A percentile compares a stretch with the other conserved stretches of the same genome.
These are phyloP conservation scores for Hipposideros larvatus DNA, from an alignment of 2,797 vertebrate genomes.

Conservation along the genomic window DNA sequence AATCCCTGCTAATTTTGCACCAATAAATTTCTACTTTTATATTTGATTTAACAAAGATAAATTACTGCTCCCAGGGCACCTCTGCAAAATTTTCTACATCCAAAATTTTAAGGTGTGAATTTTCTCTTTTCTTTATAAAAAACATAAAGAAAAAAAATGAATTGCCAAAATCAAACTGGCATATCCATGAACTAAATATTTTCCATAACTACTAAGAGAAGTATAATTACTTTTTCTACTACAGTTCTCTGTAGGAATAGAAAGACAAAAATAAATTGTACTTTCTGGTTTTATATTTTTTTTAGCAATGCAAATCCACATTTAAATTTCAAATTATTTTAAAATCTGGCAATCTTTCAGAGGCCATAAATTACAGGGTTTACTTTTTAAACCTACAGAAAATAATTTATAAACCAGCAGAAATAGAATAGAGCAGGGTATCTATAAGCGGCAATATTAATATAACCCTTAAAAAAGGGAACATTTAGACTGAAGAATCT, in stretches of 20 bases:
- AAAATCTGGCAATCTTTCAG: not conserved
- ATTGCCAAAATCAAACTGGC: conserved; percentile 28
- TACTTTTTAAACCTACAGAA: not conserved
- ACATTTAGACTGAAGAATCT: not conserved
- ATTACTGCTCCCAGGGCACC: not conserved
- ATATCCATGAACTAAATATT: not conserved
- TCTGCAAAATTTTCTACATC: not conserved
- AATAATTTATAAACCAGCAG: conserved; percentile 21
- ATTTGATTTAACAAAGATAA: conserved; percentile 35
- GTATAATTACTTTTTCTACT: not conserved
- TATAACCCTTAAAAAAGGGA: conserved; percentile 1
- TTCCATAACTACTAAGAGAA: conserved; percentile 23
- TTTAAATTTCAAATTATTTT: conserved; percentile 61
- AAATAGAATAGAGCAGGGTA: not conserved
- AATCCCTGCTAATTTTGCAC: conserved; percentile 34
- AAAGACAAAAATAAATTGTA: not conserved
- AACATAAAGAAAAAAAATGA: not conserved
- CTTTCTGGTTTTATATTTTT: not conserved
- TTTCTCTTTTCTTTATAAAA: not conserved
- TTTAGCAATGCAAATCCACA: not conserved
- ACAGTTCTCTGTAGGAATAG: not conserved
- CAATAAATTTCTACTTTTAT: not conserved
- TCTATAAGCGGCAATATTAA: not conserved
- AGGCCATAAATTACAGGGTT: conserved; percentile 2
- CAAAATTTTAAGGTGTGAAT: not conserved